Evolutionary conservation across 2,113 vertebrate genomes (phyloP), one percentile per base, ranked within the genome.

Genomic region (Xiphorhynchus elegans): DNA sequence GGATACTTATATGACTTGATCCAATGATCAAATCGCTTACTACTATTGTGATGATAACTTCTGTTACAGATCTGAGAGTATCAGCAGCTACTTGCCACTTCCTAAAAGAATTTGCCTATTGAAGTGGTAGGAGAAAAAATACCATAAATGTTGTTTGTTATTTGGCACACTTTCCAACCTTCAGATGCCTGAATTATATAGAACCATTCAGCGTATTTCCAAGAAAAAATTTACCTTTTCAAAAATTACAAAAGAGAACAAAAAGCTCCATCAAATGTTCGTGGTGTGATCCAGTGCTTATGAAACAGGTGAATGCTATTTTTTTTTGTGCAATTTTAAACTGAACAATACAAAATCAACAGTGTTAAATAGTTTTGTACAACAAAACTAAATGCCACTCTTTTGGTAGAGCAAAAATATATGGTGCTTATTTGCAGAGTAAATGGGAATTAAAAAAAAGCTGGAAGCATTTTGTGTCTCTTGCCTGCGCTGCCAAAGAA

Each of bases 311-410:
- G 37, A 97, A 95, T 68, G 23, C 3, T 66, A 24, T 75, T 80
- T 35, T 59, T 59, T 76, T 93, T 72, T 59, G 28, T 64, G 50
- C 55, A 85, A 40, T 90, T 93, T 96, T 94, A 83, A 87, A 40
- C 72, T 86, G 59, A 49, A 92, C 26, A 96, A 87, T 86, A 83
- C 5, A 74, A 96, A 96, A 96, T 93, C 82, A 96, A 59, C 33
- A 35, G 11, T 84, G 33, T 64, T 93, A 94, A 89, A 91, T 49
- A 66, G 26, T 83, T 94, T 84, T 95, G n/a, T 82, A n/a, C 62
- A 17, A 80, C 39, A 92, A 95, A 80, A 88, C 13, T 78, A 94
- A 92, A 66, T 24, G 8, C 29, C 33, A 73, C 33, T 86, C 40
- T 84, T 93, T 92, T 21, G 18, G 12, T 52, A 44, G 74, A 87